Conservation (phyloP, 2,797 vertebrate species). For the Chelon labrosus region DNA sequence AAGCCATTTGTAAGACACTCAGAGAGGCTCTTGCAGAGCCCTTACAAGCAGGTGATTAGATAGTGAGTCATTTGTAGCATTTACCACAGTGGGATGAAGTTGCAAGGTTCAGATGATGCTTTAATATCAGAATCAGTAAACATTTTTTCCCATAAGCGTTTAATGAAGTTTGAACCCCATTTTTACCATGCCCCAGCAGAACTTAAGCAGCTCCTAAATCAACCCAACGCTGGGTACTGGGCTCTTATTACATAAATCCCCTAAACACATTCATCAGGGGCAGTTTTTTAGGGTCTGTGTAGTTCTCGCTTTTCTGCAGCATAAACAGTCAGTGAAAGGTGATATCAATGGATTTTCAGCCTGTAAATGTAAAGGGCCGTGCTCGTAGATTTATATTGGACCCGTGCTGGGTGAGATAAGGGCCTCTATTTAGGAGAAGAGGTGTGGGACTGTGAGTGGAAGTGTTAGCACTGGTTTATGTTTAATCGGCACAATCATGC, state of each 20-base stretch:
- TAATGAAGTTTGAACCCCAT: constrained; percentile 18
- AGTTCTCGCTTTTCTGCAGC: constrained; percentile 26
- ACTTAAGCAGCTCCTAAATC: constrained; percentile 33
- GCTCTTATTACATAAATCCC: constrained; percentile 38
- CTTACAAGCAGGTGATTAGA: constrained; percentile 44
- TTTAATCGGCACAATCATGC: constrained; percentile 35
- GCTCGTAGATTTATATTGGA: constrained; percentile 54
- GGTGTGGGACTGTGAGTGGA: constrained; percentile 28
- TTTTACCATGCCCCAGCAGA: constrained; percentile 35
- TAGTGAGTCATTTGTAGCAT: constrained; percentile 40
- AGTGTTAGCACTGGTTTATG: constrained; percentile 39
- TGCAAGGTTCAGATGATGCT: constrained; percentile 20
- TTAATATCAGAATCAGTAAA: constrained; percentile 39
- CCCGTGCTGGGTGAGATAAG: constrained; percentile 53
- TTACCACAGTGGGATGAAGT: constrained; percentile 19
- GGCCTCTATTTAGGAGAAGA: constrained; percentile 35
- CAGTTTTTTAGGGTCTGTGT: constrained; percentile 42
- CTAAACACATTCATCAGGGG: constrained; percentile 56
- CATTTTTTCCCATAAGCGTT: constrained; percentile 8
- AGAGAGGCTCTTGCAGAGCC: constrained; percentile 28
- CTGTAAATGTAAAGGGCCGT: constrained; percentile 42
- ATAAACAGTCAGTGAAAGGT: constrained; percentile 56
- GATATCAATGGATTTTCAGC: constrained; percentile 48
- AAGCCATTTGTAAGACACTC: constrained; percentile 44
- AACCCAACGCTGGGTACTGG: constrained; percentile 26